Evolutionary conservation across 2,113 vertebrate genomes (phyloP).

Genomic region (Lagopus leucura): DNA sequence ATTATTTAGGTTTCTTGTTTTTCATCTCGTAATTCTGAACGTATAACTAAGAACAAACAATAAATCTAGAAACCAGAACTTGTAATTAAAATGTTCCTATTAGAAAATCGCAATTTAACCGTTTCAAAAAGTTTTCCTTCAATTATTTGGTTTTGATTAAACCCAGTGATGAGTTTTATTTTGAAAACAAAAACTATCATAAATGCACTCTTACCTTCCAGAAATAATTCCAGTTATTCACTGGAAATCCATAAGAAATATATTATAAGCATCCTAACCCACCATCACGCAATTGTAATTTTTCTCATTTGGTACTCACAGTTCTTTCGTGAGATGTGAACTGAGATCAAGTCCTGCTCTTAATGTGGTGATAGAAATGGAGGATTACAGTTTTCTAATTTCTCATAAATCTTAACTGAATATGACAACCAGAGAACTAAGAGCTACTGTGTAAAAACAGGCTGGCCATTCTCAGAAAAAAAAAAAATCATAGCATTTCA

Average conservation of each 20-base stretch:
- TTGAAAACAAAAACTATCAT: neutral
- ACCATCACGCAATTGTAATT: neutral
- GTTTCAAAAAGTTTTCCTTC: neutral
- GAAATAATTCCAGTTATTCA: no score
- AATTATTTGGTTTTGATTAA: neutral
- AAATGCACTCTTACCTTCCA: neutral
- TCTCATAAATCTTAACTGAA: neutral
- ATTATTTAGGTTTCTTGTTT: neutral
- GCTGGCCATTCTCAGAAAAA: neutral
- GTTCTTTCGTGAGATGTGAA: neutral
- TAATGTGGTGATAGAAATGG: neutral
- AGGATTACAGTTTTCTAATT: neutral
- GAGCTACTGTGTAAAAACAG: neutral
- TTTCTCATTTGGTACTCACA: neutral
- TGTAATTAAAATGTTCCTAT: neutral
- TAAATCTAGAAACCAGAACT: neutral
- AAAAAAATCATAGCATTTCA: neutral
- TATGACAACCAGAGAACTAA: neutral
- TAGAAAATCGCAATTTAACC: neutral
- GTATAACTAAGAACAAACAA: neutral
- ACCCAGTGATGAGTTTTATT: neutral
- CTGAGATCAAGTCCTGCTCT: neutral
- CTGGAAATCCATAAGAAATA: neutral
- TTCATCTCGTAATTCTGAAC: neutral
- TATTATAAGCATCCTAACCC: neutral